Percentiles rank a stretch among this genome's conserved stretches.
These are phyloP conservation scores for Myodes glareolus DNA, from an alignment of 2,113 vertebrate species.

Conservation along the genomic window DNA sequence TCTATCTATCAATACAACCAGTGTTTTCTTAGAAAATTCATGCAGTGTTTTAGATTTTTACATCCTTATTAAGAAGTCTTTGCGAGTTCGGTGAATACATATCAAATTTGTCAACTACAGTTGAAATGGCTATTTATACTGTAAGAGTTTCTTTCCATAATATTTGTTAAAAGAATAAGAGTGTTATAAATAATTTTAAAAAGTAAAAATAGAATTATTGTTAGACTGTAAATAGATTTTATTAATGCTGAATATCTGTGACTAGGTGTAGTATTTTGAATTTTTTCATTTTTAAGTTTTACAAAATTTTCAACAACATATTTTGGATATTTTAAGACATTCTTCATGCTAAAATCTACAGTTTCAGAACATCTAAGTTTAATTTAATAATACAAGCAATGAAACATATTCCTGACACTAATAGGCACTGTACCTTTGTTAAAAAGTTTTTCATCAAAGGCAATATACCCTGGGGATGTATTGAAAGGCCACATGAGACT, in stretches of 20 bases:
- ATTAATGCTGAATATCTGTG: not conserved
- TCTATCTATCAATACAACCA: not conserved
- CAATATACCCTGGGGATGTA: conserved; percentile 80
- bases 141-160: not conserved
- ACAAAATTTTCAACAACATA: not conserved
- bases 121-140: conserved; percentile 46
- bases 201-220: not conserved
- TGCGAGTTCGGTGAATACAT: not conserved
- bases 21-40: conserved; percentile 2
- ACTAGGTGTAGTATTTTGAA: not conserved
- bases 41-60: not conserved
- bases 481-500: conserved; percentile 26
- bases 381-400: conserved; percentile 5
- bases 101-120: conserved; percentile 62
- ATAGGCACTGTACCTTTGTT: conserved; percentile 51
- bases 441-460: conserved; percentile 63
- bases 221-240: not conserved
- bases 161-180: not conserved
- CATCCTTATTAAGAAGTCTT: conserved; percentile 16
- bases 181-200: not conserved
- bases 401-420: conserved; percentile 32
- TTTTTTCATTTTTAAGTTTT: not conserved
- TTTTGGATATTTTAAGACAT: not conserved
- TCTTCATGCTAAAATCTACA: not conserved
- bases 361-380: not conserved